These are phyloP conservation scores for Macrophya annulata DNA, from an alignment of 2,888 invertebrate species.

Conservation along the genomic window DNA sequence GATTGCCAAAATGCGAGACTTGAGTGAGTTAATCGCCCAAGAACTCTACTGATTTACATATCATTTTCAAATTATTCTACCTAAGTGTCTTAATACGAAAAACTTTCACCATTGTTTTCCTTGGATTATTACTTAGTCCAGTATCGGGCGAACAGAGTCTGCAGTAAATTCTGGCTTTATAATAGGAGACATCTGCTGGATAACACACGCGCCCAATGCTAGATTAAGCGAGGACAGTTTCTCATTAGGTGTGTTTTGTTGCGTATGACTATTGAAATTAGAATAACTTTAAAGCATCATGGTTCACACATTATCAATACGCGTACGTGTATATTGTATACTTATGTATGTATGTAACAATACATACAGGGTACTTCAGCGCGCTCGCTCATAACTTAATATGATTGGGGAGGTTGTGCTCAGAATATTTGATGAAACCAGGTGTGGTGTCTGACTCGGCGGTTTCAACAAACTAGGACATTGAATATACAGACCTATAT, in stretches of 20 bases:
- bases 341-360: conserved; percentile 11
- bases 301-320: not conserved
- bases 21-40: not conserved
- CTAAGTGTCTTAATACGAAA: conserved; percentile 23
- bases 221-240: conserved; percentile 51
- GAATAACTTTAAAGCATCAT: not conserved
- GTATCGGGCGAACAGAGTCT: conserved; percentile 19
- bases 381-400: conserved; percentile 7
- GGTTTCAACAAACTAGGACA: conserved; percentile 8
- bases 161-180: not conserved
- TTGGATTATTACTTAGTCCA: conserved; percentile 4
- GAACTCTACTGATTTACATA: not conserved
- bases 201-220: not conserved
- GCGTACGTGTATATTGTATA: not conserved
- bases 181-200: not conserved
- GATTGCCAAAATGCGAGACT: not conserved
- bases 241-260: conserved; percentile 52
- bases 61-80: conserved; percentile 24
- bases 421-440: conserved; percentile 25
- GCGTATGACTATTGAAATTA: conserved; percentile 28
- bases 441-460: conserved; percentile 1
- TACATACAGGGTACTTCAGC: conserved; percentile 8
- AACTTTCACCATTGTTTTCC: conserved; percentile 27
- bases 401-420: conserved; percentile 9
- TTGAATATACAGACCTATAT: not conserved